A percentile compares a stretch with the other conserved stretches of the same genome.
phyloP scores from a whole-genome alignment of 1,140 invertebrate species.

The Gerris buenoi region DNA sequence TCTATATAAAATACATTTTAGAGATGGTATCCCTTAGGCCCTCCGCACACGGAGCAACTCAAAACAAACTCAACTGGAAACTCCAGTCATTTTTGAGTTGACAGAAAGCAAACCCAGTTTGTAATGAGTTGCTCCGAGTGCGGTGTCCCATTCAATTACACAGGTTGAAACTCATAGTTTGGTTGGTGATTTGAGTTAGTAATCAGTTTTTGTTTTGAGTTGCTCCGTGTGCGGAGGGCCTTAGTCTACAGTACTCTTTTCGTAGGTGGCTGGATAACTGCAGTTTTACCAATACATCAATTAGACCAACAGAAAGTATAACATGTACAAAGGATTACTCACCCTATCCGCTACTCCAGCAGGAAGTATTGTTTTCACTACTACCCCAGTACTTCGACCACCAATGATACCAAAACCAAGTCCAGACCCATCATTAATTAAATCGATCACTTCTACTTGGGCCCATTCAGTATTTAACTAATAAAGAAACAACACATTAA shows the following conservation, averaged over 20 bases:
- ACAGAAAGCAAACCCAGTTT: too few species aligned
- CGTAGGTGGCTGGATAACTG: neutral
- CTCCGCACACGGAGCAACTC: too few species aligned
- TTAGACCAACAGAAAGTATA: neutral
- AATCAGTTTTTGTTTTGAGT: neutral
- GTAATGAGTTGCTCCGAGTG: too few species aligned
- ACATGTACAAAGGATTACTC: slow-evolving; percentile 26
- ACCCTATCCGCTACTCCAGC: slow-evolving; percentile 81
- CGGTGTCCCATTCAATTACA: neutral
- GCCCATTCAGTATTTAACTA: slow-evolving; percentile 80
- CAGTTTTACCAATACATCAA: neutral
- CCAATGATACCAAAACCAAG: slow-evolving; percentile 90
- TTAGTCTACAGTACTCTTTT: neutral
- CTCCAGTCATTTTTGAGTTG: too few species aligned
- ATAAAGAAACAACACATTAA: too few species aligned
- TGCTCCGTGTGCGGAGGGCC: neutral
- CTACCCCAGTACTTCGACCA: slow-evolving; percentile 86
- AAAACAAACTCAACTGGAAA: too few species aligned
- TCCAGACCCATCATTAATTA: slow-evolving; percentile 70
- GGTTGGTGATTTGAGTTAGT: neutral
- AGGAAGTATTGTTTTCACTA: slow-evolving; percentile 85
- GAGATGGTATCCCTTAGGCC: too few species aligned
- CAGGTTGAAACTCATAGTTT: neutral
- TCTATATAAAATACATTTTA: too few species aligned
- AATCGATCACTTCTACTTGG: slow-evolving; percentile 73